phyloP scores from a whole-genome alignment of 2,797 vertebrate genomes.

The Schizopygopsis malacanthus region DNA sequence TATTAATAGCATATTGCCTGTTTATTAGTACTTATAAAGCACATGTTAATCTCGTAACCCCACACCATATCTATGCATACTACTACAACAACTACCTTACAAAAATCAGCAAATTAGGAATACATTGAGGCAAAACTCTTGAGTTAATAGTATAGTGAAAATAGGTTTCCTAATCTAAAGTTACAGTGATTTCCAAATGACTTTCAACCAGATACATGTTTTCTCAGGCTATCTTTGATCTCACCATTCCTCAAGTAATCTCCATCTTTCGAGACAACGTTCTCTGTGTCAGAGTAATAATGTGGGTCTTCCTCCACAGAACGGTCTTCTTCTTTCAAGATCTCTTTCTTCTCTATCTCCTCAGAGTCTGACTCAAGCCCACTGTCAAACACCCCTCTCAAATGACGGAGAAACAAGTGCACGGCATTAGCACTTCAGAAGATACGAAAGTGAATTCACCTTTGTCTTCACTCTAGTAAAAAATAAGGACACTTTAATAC shows the following conservation, averaged over 20 bases:
- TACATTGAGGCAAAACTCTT: neutral
- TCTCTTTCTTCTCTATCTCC: slow-evolving; percentile 44
- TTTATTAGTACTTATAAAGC: neutral
- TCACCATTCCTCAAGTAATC: slow-evolving; percentile 47
- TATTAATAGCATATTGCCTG: neutral
- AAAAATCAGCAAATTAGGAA: neutral
- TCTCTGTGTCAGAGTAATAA: slow-evolving; percentile 42
- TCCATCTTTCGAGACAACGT: slow-evolving; percentile 28
- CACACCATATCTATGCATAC: neutral
- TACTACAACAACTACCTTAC: no score
- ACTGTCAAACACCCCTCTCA: slow-evolving; percentile 46
- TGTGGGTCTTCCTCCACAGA: slow-evolving; percentile 8
- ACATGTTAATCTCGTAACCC: neutral
- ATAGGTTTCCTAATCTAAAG: neutral
- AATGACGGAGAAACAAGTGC: slow-evolving; percentile 10
- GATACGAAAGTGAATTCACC: neutral
- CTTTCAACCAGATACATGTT: neutral
- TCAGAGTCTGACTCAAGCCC: slow-evolving; percentile 32
- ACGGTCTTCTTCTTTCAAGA: slow-evolving; percentile 33
- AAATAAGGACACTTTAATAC: neutral
- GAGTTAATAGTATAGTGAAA: neutral
- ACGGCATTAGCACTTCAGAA: slow-evolving; percentile 1
- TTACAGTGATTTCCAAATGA: neutral
- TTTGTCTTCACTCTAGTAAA: neutral
- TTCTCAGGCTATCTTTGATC: neutral